Conservation (phyloP, 37 sponge, comb jelly and placozoan species). For the Oopsacas minuta region DNA sequence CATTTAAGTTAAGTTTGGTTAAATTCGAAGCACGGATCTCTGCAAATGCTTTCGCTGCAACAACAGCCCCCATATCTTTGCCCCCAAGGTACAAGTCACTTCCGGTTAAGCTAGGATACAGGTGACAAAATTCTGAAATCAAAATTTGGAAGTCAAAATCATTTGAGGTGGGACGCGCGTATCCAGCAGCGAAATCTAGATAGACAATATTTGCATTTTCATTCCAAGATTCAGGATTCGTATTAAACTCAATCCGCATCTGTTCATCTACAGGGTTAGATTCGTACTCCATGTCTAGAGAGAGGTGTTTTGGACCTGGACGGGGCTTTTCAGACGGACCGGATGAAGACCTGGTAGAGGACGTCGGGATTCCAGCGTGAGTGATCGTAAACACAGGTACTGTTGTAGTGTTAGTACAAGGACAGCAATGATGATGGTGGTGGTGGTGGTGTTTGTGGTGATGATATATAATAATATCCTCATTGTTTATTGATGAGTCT, state of each 20-base stretch:
- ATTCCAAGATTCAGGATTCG: neutral
- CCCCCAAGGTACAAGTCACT: neutral
- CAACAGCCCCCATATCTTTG: neutral
- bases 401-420: neutral
- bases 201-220: neutral
- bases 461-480: neutral
- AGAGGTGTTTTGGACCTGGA: too few species aligned
- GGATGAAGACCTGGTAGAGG: neutral
- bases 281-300: too few species aligned
- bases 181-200: neutral
- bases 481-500: neutral
- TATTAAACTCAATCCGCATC: neutral
- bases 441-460: neutral
- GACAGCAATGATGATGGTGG: conserved; percentile 1
- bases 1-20: neutral
- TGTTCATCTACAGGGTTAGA: neutral
- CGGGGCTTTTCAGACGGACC: too few species aligned
- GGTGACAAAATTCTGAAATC: neutral
- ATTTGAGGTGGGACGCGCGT: neutral
- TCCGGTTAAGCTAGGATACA: neutral
- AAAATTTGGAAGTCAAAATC: neutral
- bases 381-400: neutral
- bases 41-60: neutral
- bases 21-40: neutral
- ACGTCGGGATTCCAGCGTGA: neutral